A percentile compares a stretch with the other conserved stretches of the same genome.
These are phyloP conservation scores for Brachirus orientalis DNA, from an alignment of 2,113 vertebrate species.

Conservation along the genomic window DNA sequence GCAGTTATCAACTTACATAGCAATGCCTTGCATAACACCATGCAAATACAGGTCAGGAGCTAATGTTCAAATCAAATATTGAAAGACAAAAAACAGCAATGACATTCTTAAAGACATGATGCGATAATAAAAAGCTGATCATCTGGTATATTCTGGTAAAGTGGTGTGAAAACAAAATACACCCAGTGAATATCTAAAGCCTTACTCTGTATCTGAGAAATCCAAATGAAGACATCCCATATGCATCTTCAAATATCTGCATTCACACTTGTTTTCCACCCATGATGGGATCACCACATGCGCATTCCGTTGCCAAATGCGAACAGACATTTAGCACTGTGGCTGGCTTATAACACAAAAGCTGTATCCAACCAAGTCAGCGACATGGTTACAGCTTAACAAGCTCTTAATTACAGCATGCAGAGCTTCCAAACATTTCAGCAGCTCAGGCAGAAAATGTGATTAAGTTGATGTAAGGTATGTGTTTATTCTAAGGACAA, in stretches of 20 bases:
- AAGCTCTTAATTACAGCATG: slow-evolving; percentile 68
- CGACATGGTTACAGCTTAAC: slow-evolving; percentile 66
- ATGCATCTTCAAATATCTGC: background rate
- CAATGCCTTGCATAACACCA: background rate
- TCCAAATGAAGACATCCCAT: background rate
- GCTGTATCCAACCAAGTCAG: slow-evolving; percentile 52
- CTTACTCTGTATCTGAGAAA: background rate
- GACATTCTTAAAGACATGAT: background rate
- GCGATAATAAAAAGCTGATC: background rate
- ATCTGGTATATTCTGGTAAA: background rate
- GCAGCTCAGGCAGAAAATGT: slow-evolving; percentile 67
- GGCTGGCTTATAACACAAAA: slow-evolving; percentile 58
- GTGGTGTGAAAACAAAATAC: background rate
- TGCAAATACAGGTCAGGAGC: background rate
- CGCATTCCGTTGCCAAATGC: slow-evolving; percentile 13
- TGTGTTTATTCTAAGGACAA: slow-evolving; percentile 53
- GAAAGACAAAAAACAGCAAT: background rate
- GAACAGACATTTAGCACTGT: slow-evolving; percentile 28
- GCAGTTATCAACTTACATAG: background rate
- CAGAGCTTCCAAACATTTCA: slow-evolving; percentile 63
- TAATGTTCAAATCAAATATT: background rate
- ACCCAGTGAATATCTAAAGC: background rate
- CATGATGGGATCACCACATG: slow-evolving; percentile 14
- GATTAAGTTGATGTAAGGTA: slow-evolving; percentile 61
- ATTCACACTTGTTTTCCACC: slow-evolving; percentile 21